Evolutionary conservation across 2,113 vertebrate species (phyloP).

Genomic region (Amazona guildingii): DNA sequence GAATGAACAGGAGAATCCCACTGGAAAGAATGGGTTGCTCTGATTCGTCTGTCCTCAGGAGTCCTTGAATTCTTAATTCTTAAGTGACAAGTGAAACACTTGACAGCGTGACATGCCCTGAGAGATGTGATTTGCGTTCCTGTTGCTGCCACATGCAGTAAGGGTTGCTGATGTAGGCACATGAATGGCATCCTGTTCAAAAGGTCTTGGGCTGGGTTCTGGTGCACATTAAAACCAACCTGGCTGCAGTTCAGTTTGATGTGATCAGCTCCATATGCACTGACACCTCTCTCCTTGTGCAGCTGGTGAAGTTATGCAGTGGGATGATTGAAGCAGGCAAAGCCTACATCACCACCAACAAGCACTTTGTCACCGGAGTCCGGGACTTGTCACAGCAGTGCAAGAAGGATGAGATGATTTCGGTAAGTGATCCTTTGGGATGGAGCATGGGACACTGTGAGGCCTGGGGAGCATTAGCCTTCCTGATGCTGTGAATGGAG

Average conservation of each 20-base stretch:
- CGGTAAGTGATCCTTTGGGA: conserved; percentile 76
- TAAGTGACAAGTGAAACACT: neutral
- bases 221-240: neutral
- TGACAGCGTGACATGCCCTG: neutral
- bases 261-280: fast-evolving
- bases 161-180: fast-evolving
- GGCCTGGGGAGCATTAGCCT: neutral
- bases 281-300: neutral
- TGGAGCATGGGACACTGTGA: neutral
- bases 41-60: neutral
- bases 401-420: conserved; percentile 92
- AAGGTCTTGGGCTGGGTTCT: neutral
- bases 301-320: conserved; percentile 97
- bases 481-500: neutral
- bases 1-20: neutral
- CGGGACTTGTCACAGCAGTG: conserved; percentile 94
- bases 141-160: neutral
- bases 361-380: conserved; percentile 91
- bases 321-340: conserved; percentile 95
- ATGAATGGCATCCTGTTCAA: fast-evolving
- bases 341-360: conserved; percentile 91
- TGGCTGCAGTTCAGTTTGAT: neutral
- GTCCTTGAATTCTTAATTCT: neutral
- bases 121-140: neutral
- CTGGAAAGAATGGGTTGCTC: neutral